These are phyloP conservation scores for Melinaea marsaeus DNA, from an alignment of 2,888 invertebrate species.

Conservation along the genomic window DNA sequence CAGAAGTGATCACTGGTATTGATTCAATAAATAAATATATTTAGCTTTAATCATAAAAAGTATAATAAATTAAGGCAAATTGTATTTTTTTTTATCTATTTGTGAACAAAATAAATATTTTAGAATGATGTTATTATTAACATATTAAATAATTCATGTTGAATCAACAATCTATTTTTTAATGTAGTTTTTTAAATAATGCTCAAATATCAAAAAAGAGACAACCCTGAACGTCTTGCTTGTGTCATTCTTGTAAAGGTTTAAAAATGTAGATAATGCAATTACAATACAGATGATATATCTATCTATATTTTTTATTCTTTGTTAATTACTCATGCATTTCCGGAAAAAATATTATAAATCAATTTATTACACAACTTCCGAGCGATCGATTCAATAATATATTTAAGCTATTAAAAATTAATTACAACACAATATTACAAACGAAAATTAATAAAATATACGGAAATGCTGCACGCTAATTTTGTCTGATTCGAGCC, in stretches of 20 bases:
- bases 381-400: background rate
- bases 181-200: background rate
- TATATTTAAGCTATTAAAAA: background rate
- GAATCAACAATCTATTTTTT: background rate
- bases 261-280: conserved; percentile 29
- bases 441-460: background rate
- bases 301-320: conserved; percentile 19
- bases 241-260: conserved; percentile 30
- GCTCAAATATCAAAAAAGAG: background rate
- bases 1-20: no score
- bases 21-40: no score
- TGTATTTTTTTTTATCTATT: no score
- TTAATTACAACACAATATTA: no score
- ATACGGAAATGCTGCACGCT: conserved; percentile 7
- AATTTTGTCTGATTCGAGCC: conserved; percentile 25
- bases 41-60: background rate
- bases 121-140: no score
- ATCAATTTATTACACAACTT: background rate
- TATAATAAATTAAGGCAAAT: background rate
- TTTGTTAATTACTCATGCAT: conserved; percentile 24
- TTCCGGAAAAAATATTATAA: conserved; percentile 6
- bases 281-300: conserved; percentile 13
- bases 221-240: conserved; percentile 24
- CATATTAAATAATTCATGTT: background rate
- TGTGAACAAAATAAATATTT: no score